These are phyloP conservation scores for Tethea ocularis DNA, from an alignment of 2,888 invertebrate species.

Conservation along the genomic window DNA sequence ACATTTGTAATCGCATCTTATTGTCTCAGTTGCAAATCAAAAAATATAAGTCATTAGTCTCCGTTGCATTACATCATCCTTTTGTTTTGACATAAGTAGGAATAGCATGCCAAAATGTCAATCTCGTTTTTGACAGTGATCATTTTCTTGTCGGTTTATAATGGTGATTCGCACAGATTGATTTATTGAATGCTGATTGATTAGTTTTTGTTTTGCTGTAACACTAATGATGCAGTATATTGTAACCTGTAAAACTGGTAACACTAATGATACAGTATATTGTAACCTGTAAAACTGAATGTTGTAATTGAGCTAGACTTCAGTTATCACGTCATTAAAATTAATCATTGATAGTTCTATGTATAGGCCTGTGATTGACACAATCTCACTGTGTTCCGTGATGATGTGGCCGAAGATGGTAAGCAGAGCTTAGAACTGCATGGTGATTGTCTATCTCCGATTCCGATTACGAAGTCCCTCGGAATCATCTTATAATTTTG, in stretches of 20 bases:
- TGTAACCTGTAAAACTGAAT: no score
- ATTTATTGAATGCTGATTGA: background rate
- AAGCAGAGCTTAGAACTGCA: no score
- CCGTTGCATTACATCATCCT: background rate
- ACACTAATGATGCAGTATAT: background rate
- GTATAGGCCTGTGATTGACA: no score
- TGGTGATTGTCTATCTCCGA: no score
- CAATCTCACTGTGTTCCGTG: no score
- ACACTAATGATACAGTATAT: background rate
- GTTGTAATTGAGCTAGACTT: no score
- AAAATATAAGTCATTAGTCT: background rate
- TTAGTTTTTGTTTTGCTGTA: background rate
- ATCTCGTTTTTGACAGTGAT: constrained; percentile 5
- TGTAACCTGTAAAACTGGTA: background rate
- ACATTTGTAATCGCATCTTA: background rate
- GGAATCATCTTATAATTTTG: no score
- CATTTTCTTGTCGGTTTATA: background rate
- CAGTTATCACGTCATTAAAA: no score
- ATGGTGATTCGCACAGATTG: background rate
- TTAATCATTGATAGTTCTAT: no score
- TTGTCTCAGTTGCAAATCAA: constrained; percentile 7
- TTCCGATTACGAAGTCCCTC: no score
- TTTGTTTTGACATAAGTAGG: constrained; percentile 4
- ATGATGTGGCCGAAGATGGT: no score
- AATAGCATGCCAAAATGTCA: constrained; percentile 6